Conservation (phyloP, 2,113 vertebrate genomes). For the Coptodon bakossiorum region DNA sequence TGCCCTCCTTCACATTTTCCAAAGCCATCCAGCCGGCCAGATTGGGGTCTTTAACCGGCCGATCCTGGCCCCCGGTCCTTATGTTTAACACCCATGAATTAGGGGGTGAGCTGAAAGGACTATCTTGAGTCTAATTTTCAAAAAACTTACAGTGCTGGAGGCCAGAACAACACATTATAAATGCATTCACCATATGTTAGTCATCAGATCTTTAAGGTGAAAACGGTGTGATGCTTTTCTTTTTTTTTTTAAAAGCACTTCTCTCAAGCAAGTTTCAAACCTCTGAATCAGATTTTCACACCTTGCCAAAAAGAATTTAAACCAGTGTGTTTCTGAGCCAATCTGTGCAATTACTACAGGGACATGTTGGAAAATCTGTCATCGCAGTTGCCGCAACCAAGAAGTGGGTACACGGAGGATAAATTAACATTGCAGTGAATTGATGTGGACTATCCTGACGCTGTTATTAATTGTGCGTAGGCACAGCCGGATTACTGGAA, state of each 20-base stretch:
- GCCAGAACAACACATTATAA: not conserved
- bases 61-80: rapidly evolving
- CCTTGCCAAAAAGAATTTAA: not conserved
- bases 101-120: not conserved
- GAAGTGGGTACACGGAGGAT: not conserved
- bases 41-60: not conserved
- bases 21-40: not conserved
- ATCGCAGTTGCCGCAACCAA: not conserved
- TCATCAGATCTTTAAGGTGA: not conserved
- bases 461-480: not conserved
- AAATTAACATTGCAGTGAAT: not conserved
- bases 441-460: not conserved
- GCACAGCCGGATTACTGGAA: not conserved
- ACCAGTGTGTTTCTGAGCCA: not conserved
- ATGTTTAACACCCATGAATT: not conserved
- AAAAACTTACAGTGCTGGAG: not conserved
- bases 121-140: not conserved
- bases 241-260: not conserved
- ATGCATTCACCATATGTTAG: not conserved
- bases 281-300: not conserved
- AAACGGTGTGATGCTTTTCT: not conserved
- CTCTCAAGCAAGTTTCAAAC: not conserved
- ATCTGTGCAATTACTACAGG: not conserved
- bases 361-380: not conserved
- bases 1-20: not conserved